Percentiles rank a stretch among this genome's conserved stretches.
phyloP scores from a whole-genome alignment of 2,797 vertebrate genomes.

The Danionella dracula region DNA sequence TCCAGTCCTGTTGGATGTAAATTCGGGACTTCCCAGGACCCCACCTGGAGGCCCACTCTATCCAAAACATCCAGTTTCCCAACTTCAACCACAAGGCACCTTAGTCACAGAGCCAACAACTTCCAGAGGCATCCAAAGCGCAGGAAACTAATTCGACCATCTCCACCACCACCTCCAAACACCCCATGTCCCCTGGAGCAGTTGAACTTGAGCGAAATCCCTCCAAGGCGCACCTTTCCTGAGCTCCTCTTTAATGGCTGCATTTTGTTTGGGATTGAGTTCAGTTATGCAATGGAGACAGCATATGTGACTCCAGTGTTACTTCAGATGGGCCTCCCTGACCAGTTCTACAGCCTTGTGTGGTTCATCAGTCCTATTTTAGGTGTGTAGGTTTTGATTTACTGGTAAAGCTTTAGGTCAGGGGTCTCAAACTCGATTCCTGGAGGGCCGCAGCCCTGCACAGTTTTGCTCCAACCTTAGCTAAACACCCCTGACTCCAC shows the following conservation, averaged over 20 bases:
- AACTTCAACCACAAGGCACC: constrained; percentile 77
- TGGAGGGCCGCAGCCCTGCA: too few relatives aligned
- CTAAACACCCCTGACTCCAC: too few relatives aligned
- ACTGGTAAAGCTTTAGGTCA: too few relatives aligned
- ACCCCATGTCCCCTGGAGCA: constrained; percentile 88
- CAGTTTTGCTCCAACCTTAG: too few relatives aligned
- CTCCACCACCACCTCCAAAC: constrained; percentile 89
- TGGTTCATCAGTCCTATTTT: constrained; percentile 98
- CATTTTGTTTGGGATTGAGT: constrained; percentile 93
- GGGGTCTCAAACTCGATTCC: too few relatives aligned
- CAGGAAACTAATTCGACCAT: constrained; percentile 84
- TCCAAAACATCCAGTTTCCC: constrained; percentile 77
- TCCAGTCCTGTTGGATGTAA: constrained; percentile 68
- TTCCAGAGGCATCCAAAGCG: constrained; percentile 94
- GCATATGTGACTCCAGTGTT: constrained; percentile 94
- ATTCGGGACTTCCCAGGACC: constrained; percentile 58
- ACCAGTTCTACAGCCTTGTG: constrained; percentile 93
- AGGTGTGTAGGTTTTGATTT: constrained; percentile 60
- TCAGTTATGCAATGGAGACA: constrained; percentile 98
- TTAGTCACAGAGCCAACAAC: constrained; percentile 96
- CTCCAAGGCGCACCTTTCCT: constrained; percentile 79
- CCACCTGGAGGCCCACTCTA: constrained; percentile 68
- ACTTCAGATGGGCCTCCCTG: constrained; percentile 94
- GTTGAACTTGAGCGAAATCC: constrained; percentile 84
- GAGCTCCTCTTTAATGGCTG: constrained; percentile 92